Conservation (phyloP, 2,797 vertebrate genomes). For the Clamator glandarius region DNA sequence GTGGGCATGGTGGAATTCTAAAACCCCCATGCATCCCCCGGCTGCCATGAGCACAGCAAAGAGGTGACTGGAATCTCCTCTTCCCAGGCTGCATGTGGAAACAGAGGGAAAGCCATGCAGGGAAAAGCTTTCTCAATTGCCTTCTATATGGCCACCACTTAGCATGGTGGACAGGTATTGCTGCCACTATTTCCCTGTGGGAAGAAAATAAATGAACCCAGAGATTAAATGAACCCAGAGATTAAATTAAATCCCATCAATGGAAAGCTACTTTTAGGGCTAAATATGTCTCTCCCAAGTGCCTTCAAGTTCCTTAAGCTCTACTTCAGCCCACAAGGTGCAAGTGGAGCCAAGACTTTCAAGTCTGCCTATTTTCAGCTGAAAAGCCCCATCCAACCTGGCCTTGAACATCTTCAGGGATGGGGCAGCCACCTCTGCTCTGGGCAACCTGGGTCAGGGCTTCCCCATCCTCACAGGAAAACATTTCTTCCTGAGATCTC, state of each 20-base stretch:
- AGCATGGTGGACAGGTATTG: background rate
- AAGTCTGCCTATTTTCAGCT: rapidly evolving
- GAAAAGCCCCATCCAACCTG: too few relatives aligned
- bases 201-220: background rate
- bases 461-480: too few relatives aligned
- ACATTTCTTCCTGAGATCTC: too few relatives aligned
- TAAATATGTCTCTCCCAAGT: background rate
- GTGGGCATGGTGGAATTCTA: too few relatives aligned
- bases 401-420: too few relatives aligned
- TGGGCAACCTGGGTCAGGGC: too few relatives aligned
- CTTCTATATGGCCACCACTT: background rate
- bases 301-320: background rate
- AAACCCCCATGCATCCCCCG: too few relatives aligned
- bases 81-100: background rate
- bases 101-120: rapidly evolving
- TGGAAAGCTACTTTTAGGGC: background rate
- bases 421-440: too few relatives aligned
- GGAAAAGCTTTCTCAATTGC: background rate
- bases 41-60: background rate
- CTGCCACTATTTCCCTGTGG: background rate
- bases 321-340: background rate
- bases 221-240: background rate
- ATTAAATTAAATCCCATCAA: background rate
- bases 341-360: background rate
- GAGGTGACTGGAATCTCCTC: background rate